phyloP scores from a whole-genome alignment of 2,797 vertebrate genomes.

The Arnoldichthys spilopterus region DNA sequence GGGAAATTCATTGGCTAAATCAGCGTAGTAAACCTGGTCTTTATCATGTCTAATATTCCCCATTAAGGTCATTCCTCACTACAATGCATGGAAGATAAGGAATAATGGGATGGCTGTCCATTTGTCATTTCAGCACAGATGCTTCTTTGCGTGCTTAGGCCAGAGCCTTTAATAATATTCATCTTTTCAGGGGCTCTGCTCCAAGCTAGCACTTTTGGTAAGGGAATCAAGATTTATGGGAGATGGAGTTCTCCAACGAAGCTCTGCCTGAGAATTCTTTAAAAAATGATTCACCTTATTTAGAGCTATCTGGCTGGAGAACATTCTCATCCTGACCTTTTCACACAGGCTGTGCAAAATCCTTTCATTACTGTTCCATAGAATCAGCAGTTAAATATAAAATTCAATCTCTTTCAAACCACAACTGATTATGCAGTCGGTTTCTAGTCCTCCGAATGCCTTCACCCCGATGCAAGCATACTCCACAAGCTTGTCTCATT shows the following conservation, averaged over 20 bases:
- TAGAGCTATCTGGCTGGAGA: constrained; percentile 28
- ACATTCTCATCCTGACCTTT: constrained; percentile 42
- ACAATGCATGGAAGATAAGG: not conserved
- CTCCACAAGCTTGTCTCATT: constrained; percentile 26
- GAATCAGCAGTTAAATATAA: constrained; percentile 22
- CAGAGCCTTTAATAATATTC: not conserved
- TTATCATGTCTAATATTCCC: constrained; percentile 8
- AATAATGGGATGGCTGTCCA: not conserved
- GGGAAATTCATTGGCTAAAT: constrained; percentile 8
- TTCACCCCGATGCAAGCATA: constrained; percentile 39
- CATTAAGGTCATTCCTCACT: constrained; percentile 31
- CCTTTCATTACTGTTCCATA: constrained; percentile 46
- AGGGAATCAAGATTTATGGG: not conserved
- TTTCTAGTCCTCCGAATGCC: constrained; percentile 23
- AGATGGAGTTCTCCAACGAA: not conserved
- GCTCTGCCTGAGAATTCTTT: not conserved
- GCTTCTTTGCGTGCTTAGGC: not conserved
- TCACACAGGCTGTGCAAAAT: constrained; percentile 32
- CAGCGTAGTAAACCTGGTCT: constrained; percentile 14
- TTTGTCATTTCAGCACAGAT: not conserved
- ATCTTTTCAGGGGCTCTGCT: not conserved
- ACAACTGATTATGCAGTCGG: constrained; percentile 11
- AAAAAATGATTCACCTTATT: constrained; percentile 12
- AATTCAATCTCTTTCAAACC: constrained; percentile 31
- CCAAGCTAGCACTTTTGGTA: not conserved